phyloP scores from a whole-genome alignment of 1,140 invertebrate genomes.

The Drosophila bocqueti region DNA sequence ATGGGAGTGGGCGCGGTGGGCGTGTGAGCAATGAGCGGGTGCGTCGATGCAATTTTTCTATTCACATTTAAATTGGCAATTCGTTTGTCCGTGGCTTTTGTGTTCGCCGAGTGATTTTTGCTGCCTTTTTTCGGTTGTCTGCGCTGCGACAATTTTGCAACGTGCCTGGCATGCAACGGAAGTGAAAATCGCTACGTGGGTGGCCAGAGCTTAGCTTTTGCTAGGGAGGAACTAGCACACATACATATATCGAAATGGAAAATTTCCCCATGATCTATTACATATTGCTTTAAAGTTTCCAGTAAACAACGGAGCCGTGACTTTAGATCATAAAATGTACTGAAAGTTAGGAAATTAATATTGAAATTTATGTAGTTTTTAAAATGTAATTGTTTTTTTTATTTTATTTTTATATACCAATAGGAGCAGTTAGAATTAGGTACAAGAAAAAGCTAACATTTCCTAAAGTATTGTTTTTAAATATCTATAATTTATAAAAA shows the following conservation, averaged over 20 bases:
- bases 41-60: constrained; percentile 75
- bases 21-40: constrained; percentile 20
- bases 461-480: too few relatives aligned
- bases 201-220: constrained; percentile 39
- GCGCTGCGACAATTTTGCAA: constrained; percentile 80
- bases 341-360: too few relatives aligned
- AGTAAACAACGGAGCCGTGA: background rate
- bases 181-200: constrained; percentile 68
- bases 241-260: background rate
- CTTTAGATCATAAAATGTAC: too few relatives aligned
- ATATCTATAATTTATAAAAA: background rate
- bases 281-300: background rate
- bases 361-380: too few relatives aligned
- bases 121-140: constrained; percentile 37
- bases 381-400: too few relatives aligned
- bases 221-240: constrained; percentile 10
- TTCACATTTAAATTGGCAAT: constrained; percentile 83
- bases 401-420: too few relatives aligned
- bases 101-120: constrained; percentile 39
- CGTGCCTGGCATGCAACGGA: constrained; percentile 82
- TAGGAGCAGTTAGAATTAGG: too few relatives aligned
- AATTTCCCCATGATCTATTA: background rate
- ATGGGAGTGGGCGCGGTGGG: constrained; percentile 6
- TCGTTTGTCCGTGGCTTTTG: constrained; percentile 78
- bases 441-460: too few relatives aligned